These are phyloP conservation scores for Amiota mariae DNA, from an alignment of 2,888 invertebrate species.

Conservation along the genomic window DNA sequence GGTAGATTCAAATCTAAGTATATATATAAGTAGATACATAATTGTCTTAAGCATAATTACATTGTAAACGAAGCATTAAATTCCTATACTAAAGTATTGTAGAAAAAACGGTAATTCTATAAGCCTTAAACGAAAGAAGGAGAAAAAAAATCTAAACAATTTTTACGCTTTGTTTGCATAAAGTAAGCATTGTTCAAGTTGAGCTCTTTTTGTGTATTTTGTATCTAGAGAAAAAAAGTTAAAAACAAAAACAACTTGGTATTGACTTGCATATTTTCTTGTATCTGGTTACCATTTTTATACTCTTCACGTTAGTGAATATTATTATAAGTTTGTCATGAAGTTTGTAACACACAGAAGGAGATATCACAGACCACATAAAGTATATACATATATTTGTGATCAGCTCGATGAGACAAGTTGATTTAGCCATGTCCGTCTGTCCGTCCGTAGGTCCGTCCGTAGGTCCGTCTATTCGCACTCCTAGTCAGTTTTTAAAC, in stretches of 20 bases:
- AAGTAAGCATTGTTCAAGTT: background rate
- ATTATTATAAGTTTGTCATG: too few species aligned
- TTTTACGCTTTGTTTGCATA: conserved; percentile 16
- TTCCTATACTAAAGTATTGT: conserved; percentile 3
- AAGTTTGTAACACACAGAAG: too few species aligned
- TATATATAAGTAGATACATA: background rate
- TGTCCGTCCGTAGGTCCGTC: too few species aligned
- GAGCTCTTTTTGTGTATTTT: too few species aligned
- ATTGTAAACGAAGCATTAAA: conserved; percentile 57
- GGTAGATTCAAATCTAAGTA: too few species aligned
- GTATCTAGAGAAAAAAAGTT: conserved; percentile 36
- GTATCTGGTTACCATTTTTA: conserved; percentile 6
- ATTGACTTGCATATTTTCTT: background rate
- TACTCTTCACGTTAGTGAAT: too few species aligned
- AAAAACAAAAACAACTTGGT: conserved; percentile 38
- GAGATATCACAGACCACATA: too few species aligned
- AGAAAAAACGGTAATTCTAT: conserved; percentile 52
- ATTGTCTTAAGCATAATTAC: conserved; percentile 50
- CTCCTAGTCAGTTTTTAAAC: too few species aligned
- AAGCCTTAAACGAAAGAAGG: conserved; percentile 21
- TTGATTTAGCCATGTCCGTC: too few species aligned
- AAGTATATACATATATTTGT: too few species aligned
- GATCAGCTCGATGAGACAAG: too few species aligned
- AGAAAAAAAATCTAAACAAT: conserved; percentile 22
- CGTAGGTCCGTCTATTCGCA: too few species aligned